Conservation (phyloP, 2,113 vertebrate genomes). For the Malaclemys terrapin region DNA sequence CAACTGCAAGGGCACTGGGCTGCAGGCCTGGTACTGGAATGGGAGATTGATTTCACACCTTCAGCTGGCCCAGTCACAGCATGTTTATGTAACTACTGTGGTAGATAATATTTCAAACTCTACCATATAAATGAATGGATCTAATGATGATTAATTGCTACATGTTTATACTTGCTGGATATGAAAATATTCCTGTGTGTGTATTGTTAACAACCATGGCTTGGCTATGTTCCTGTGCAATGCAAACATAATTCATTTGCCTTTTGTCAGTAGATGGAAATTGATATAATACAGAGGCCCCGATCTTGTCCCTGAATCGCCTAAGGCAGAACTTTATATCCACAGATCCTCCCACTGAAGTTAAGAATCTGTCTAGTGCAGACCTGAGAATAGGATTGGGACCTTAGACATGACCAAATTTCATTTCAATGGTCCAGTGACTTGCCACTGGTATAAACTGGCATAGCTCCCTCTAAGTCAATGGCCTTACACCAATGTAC, state of each 20-base stretch:
- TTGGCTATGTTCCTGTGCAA: constrained; percentile 44
- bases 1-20: neutral
- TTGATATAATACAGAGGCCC: neutral
- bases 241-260: constrained; percentile 33
- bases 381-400: too few species aligned
- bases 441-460: neutral
- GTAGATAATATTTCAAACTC: constrained; percentile 1
- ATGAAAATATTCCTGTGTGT: constrained; percentile 53
- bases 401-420: neutral
- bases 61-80: neutral
- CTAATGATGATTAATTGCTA: constrained; percentile 51
- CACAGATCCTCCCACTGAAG: neutral
- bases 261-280: constrained; percentile 26
- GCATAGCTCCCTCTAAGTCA: neutral
- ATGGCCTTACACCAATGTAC: neutral
- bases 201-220: constrained; percentile 30
- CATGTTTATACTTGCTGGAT: constrained; percentile 48
- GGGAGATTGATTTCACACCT: constrained; percentile 2
- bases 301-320: neutral
- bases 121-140: constrained; percentile 43
- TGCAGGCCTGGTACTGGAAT: neutral
- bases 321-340: neutral
- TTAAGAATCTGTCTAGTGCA: neutral
- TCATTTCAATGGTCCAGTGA: neutral
- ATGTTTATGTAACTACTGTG: neutral